Conservation (phyloP, 2,113 vertebrate genomes). For the Orientallactaga bullata region DNA sequence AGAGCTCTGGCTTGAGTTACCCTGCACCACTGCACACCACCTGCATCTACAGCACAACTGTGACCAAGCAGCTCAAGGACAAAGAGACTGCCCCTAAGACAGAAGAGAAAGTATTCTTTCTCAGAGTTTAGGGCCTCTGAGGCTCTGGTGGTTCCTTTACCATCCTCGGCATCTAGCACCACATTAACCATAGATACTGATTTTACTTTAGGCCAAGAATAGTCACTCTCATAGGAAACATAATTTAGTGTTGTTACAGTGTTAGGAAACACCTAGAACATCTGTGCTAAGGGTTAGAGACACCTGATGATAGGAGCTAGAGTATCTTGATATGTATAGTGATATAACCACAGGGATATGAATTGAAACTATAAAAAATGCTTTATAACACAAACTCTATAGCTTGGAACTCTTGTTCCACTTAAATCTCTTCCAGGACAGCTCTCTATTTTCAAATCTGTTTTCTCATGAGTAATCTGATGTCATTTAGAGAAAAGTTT, state of each 20-base stretch:
- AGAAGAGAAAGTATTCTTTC: not conserved
- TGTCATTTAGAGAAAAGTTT: slow-evolving; percentile 29
- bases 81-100: not conserved
- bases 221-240: not conserved
- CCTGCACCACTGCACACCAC: not conserved
- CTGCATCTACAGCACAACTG: not conserved
- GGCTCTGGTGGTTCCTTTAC: not conserved
- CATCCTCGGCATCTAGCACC: not conserved
- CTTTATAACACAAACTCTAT: not conserved
- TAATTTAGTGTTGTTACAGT: slow-evolving; percentile 1
- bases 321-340: not conserved
- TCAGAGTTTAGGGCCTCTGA: not conserved
- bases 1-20: slow-evolving; percentile 31
- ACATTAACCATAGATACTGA: not conserved
- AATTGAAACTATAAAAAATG: no score
- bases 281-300: not conserved
- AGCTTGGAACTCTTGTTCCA: not conserved
- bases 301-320: no score
- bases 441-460: no score
- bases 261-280: slow-evolving; percentile 6
- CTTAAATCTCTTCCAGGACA: not conserved
- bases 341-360: not conserved
- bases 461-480: not conserved
- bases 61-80: not conserved
- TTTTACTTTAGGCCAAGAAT: slow-evolving; percentile 18